These are phyloP conservation scores for Clarias fuscus DNA, from an alignment of 2,797 vertebrate genomes.

Conservation along the genomic window DNA sequence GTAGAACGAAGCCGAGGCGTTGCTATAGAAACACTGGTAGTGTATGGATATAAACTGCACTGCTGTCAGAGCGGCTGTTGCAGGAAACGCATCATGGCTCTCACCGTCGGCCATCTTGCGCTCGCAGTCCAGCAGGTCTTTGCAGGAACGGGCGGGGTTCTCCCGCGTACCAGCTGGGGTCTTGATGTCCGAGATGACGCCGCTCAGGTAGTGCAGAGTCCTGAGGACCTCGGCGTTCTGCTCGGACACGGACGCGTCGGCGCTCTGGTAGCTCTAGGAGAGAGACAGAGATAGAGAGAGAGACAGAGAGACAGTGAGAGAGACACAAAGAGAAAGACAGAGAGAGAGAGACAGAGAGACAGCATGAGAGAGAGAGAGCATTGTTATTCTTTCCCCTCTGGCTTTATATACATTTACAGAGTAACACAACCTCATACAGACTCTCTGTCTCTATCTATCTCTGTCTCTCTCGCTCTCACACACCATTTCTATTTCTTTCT, in stretches of 20 bases:
- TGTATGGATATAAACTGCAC: neutral
- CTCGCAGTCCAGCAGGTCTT: constrained; percentile 90
- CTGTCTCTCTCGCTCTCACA: neutral
- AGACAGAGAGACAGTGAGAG: constrained; percentile 70
- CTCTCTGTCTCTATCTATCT: neutral
- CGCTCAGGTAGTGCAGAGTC: constrained; percentile 88
- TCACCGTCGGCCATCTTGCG: constrained; percentile 85
- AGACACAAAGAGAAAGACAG: constrained; percentile 27
- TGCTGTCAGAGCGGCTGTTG: neutral
- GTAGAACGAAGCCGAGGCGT: neutral
- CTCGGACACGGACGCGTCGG: constrained; percentile 79
- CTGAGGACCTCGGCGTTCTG: constrained; percentile 86
- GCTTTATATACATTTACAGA: neutral
- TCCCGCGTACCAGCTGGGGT: constrained; percentile 88
- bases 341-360: constrained; percentile 65
- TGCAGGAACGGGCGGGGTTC: constrained; percentile 93
- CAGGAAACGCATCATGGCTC: constrained; percentile 39
- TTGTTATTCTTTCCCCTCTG: neutral
- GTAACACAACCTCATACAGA: too few species aligned
- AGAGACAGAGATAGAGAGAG: constrained; percentile 64
- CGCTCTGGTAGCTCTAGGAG: constrained; percentile 88
- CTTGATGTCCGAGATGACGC: constrained; percentile 88
- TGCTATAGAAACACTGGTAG: neutral
- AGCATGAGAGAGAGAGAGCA: constrained; percentile 29
- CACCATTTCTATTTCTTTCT: too few species aligned